Conservation (phyloP, 1,140 invertebrate species). For the Atta cephalotes region DNA sequence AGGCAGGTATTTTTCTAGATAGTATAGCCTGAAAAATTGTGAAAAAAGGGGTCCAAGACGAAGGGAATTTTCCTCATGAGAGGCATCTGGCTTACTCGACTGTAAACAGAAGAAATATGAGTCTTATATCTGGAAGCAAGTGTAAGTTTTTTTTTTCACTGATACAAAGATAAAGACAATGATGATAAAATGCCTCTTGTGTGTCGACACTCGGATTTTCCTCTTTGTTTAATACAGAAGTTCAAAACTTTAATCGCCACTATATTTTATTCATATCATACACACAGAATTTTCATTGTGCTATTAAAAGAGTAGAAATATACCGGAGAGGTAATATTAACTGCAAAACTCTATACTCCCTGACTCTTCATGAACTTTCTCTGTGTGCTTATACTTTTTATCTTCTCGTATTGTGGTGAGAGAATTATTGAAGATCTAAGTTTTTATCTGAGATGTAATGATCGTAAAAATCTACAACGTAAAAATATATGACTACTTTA, state of each 20-base stretch:
- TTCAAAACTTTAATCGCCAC: neutral
- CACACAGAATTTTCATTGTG: neutral
- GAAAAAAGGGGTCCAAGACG: neutral
- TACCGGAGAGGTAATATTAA: neutral
- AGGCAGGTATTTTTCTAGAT: conserved; percentile 11
- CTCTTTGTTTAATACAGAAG: neutral
- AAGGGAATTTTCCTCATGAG: conserved; percentile 39
- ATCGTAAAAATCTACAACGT: neutral
- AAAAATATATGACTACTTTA: conserved; percentile 2
- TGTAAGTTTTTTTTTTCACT: conserved; percentile 49
- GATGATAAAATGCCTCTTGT: neutral
- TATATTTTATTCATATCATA: neutral
- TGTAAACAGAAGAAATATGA: conserved; percentile 51
- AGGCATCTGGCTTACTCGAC: conserved; percentile 38
- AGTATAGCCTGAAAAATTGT: conserved; percentile 23
- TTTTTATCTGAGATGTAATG: too few relatives aligned
- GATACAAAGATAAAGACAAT: neutral
- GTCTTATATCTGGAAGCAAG: conserved; percentile 1
- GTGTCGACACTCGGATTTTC: neutral
- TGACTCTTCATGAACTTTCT: neutral
- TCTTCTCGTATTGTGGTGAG: neutral
- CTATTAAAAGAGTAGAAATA: neutral
- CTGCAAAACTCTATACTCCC: neutral
- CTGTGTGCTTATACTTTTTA: conserved; percentile 1
- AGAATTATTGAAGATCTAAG: neutral